Evolutionary conservation across 2,113 vertebrate genomes (phyloP), one percentile per base, ranked within the genome.

Genomic region (Stercorarius parasiticus): DNA sequence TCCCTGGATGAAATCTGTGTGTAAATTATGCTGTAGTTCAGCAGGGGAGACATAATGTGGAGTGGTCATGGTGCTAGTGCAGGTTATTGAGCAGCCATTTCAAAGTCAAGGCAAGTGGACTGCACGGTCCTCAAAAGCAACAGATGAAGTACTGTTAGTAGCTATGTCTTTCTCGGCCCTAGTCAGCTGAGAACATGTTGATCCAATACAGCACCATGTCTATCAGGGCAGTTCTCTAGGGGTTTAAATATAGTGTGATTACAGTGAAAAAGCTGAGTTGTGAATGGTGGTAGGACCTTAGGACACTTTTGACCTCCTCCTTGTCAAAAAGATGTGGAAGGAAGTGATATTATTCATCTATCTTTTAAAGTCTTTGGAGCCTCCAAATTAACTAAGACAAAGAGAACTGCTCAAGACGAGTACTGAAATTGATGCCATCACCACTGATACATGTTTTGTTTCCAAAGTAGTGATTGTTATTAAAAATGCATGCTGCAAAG

Each of bases 1-100:
- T 32, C 45, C 7, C 15, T 84, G 36, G n/a, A 43, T 53, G 9
- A 71, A 74, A 65, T 27, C 10, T 26, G 7, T 45, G 13, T 14
- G 34, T 27, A 23, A 45, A n/a, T n/a, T 26, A 10, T 19, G 20
- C 5, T 52, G 17, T 32, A 78, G 36, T 26, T 47, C 34, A 88
- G 34, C 43, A n/a, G 20, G 20, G 10, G 8, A 65, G 26, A 38
- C 0, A 4, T 23, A 55, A 12, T 8, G 18, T 13, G 36, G 26
- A 27, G n/a, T 13, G 26, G 9, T 59, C 34, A n/a, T 0, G 2
- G 18, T 50, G 36, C 26, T 0, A 2, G 22, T 50, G 49, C 32
- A 29, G 21, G 19, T 29, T 64, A n/a, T 25, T 16, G 23, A 76
- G 22, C 56, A 65, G 49, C 27, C 6, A 27, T 92, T 81, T 69